Evolutionary conservation across 2,888 invertebrate species (phyloP), one percentile per base, ranked within the genome.

Genomic region (Drosophila cognata): DNA sequence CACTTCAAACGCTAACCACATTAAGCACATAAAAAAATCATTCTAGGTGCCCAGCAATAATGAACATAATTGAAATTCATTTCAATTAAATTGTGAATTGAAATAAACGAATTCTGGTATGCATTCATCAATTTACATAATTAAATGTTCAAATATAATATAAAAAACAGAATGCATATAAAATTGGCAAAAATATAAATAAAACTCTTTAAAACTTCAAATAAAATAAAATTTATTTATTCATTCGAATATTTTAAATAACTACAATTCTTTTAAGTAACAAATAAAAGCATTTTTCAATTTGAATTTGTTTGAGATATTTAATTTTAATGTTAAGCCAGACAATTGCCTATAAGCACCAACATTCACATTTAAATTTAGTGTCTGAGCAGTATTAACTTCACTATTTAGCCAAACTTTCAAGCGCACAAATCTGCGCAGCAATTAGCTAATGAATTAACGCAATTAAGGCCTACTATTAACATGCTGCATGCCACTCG

Each of bases 381-480:
- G 66, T 52, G 46, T 46, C 31, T 11, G 29, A 28, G 16, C 21
- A 16, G 18, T 51, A 11, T 25, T 5, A 50, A 59, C 43, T 43
- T 53, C n/a, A 29, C 25, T 21, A 38, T 41, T 55, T 6, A 5
- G 3, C 13, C 29, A 61, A 28, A 33, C 16, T 35, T 50, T 7
- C 25, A 35, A 56, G n/a, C 25, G 13, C n/a, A 33, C 3, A 31
- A 4, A 8, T 38, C 31, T 18, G 1, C 4, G 18, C 5, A 25
- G 13, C 55, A 67, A 67, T 67, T 67, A 55, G 48, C 55, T 21
- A 48, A 66, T 33, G 29, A 38, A 46, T 55, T 13, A 46, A 46
- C 25, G 55, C 48, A 8, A 10, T 25, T 33, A 21, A 21, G 50
- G 36, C 21, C 21, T 18, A 13, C 25, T 28, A 21, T 48, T 13